Percentiles rank a stretch among this genome's conserved stretches.
Conservation (phyloP, 2,797 vertebrate species). For the Acanthornis magna region DNA sequence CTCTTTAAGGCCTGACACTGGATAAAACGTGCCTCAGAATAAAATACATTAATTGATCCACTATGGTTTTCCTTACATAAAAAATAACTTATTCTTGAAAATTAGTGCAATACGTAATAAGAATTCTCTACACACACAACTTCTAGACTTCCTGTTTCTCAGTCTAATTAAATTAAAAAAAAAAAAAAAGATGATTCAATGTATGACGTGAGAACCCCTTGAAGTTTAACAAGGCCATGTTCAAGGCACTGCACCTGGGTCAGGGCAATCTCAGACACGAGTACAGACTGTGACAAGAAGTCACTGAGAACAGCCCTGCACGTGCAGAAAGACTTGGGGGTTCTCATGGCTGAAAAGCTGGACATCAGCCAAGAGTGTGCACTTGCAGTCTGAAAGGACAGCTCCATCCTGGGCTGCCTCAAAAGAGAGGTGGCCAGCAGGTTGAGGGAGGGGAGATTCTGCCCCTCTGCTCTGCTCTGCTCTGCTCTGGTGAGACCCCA, state of each 20-base stretch:
- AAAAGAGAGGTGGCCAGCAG: background rate
- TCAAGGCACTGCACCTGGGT: background rate
- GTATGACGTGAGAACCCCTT: background rate
- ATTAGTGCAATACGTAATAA: background rate
- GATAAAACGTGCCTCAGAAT: background rate
- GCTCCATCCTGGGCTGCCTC: background rate
- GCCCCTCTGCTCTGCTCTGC: background rate
- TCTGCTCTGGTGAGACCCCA: background rate
- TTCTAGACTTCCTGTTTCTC: background rate
- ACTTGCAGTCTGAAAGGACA: background rate
- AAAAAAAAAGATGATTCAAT: background rate
- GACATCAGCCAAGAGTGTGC: background rate
- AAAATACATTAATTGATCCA: background rate
- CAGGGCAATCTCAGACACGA: background rate
- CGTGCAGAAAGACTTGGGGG: background rate
- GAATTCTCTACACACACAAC: background rate
- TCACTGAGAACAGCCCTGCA: fast-evolving
- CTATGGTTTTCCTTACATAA: background rate
- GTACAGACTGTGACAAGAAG: background rate
- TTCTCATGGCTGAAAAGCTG: background rate
- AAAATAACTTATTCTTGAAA: background rate
- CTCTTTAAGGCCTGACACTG: background rate
- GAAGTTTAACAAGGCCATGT: background rate
- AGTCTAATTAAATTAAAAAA: background rate
- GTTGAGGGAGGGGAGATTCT: background rate